Evolutionary conservation across 1,140 invertebrate species (phyloP).

Genomic region (Sycophaga agraensis): DNA sequence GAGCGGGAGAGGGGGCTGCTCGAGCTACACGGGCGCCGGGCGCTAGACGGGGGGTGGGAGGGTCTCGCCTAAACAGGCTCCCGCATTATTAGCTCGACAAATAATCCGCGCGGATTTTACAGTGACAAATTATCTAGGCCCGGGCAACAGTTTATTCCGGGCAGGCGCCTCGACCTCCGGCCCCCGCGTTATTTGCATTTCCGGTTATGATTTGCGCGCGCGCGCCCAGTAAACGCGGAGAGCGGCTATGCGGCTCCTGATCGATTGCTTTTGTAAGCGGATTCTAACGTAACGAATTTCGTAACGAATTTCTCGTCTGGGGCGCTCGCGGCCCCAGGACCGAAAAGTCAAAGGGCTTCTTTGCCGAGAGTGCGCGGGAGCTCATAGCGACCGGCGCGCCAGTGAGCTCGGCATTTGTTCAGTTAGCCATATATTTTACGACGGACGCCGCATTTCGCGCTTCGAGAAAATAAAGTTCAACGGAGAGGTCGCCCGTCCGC

Average conservation of each 20-base stretch:
- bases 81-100: slow-evolving; percentile 52
- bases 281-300: slow-evolving; percentile 8
- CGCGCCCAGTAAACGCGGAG: background rate
- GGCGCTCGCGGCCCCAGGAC: too few relatives aligned
- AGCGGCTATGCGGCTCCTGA: slow-evolving; percentile 4
- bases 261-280: slow-evolving; percentile 15
- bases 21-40: background rate
- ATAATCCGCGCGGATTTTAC: slow-evolving; percentile 50
- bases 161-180: slow-evolving; percentile 28
- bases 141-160: slow-evolving; percentile 43
- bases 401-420: too few relatives aligned
- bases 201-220: slow-evolving; percentile 10
- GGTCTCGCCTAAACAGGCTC: background rate
- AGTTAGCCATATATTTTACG: too few relatives aligned
- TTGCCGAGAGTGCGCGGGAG: too few relatives aligned
- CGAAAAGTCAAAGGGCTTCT: too few relatives aligned
- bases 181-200: slow-evolving; percentile 36
- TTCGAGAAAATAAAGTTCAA: too few relatives aligned
- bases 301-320: too few relatives aligned
- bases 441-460: too few relatives aligned
- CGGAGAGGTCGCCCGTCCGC: too few relatives aligned
- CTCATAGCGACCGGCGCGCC: too few relatives aligned
- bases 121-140: slow-evolving; percentile 49
- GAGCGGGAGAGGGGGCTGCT: slow-evolving; percentile 19
- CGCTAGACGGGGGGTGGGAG: too few relatives aligned